Evolutionary conservation across 2,888 invertebrate genomes (phyloP).

Genomic region (Therioaphis trifolii): DNA sequence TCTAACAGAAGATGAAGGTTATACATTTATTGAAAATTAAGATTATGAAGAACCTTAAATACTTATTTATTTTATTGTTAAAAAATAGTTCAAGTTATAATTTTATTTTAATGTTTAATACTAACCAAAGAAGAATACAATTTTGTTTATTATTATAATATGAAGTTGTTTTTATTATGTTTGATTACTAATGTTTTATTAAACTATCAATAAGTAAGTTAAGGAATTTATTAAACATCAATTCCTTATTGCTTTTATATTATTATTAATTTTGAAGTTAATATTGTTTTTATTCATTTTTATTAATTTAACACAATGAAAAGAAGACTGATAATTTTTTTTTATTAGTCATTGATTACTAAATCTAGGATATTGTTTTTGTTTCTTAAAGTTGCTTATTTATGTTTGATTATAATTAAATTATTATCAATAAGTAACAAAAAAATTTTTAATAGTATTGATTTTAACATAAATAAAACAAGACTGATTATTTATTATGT

Average conservation of each 20-base stretch:
- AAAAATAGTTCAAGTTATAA: constrained; percentile 16
- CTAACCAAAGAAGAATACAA: constrained; percentile 12
- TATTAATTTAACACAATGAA: constrained; percentile 14
- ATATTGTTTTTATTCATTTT: constrained; percentile 17
- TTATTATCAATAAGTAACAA: constrained; percentile 19
- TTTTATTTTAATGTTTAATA: constrained; percentile 16
- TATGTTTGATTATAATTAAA: constrained; percentile 22
- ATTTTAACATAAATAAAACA: constrained; percentile 9
- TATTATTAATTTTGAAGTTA: constrained; percentile 18
- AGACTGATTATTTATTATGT: constrained; percentile 15
- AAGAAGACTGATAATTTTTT: constrained; percentile 14
- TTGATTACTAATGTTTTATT: constrained; percentile 12
- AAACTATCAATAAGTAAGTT: constrained; percentile 11
- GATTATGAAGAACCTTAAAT: too few species aligned
- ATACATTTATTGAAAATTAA: too few species aligned
- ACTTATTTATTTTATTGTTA: background rate
- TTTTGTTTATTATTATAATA: too few species aligned
- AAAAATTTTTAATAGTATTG: background rate
- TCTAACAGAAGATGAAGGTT: too few species aligned
- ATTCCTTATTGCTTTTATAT: constrained; percentile 23
- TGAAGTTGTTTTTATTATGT: constrained; percentile 16
- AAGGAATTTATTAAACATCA: constrained; percentile 13
- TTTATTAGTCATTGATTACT: constrained; percentile 1
- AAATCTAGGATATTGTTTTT: constrained; percentile 16
- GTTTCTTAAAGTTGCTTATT: constrained; percentile 18